phyloP scores from a whole-genome alignment of 2,113 vertebrate species.

The Octodon degus region DNA sequence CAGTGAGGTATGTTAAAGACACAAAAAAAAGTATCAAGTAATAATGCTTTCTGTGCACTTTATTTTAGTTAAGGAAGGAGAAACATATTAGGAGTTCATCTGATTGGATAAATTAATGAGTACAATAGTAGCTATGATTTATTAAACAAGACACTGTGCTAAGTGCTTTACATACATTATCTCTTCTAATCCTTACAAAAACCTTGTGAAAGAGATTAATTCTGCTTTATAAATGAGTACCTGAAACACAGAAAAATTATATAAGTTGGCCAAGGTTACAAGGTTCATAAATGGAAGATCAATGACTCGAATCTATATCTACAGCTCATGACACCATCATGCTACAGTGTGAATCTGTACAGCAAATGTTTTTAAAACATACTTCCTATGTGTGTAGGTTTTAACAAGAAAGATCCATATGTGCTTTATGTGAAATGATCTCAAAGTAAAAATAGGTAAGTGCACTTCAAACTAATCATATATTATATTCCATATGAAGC shows the following conservation, averaged over 20 bases:
- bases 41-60: background rate
- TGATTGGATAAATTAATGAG: conserved; percentile 66
- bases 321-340: background rate
- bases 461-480: background rate
- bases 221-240: conserved; percentile 56
- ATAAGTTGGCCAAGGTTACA: conserved; percentile 24
- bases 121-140: conserved; percentile 57
- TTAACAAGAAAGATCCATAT: conserved; percentile 6
- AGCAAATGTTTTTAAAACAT: background rate
- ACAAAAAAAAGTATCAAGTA: background rate
- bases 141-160: conserved; percentile 63
- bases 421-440: background rate
- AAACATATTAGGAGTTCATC: conserved; percentile 50
- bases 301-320: background rate
- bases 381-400: background rate
- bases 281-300: background rate
- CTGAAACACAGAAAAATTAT: conserved; percentile 6
- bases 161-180: conserved; percentile 53
- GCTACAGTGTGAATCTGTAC: background rate
- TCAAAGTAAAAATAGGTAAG: background rate
- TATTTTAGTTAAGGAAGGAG: conserved; percentile 45
- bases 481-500: background rate
- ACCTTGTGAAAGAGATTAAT: conserved; percentile 32
- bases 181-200: conserved; percentile 57
- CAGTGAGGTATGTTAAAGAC: background rate